Percentiles rank a stretch among this genome's conserved stretches.
These are phyloP conservation scores for Chelonus formosanus DNA, from an alignment of 2,888 invertebrate genomes.

Conservation along the genomic window DNA sequence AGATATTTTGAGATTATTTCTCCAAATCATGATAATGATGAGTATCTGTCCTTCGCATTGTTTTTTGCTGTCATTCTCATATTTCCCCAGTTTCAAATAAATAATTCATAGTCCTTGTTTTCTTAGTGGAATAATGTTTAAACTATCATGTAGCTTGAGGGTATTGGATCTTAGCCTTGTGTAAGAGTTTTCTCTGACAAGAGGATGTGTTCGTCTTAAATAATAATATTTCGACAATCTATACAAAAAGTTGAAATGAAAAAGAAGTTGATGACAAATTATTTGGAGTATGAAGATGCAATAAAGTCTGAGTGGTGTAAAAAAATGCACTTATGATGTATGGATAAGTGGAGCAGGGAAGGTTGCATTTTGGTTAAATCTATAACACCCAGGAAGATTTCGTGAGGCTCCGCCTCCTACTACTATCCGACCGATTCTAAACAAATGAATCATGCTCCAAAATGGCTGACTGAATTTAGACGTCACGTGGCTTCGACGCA, in stretches of 20 bases:
- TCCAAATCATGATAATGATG: no score
- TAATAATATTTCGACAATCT: no score
- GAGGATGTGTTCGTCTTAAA: no score
- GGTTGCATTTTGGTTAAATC: conserved; percentile 47
- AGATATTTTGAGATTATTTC: no score
- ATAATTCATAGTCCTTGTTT: conserved; percentile 47
- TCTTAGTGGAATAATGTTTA: conserved; percentile 32
- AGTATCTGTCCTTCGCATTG: neutral
- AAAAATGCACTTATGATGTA: neutral
- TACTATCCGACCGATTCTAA: conserved; percentile 64
- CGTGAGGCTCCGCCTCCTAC: conserved; percentile 64
- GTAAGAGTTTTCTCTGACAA: no score
- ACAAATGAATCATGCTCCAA: conserved; percentile 65
- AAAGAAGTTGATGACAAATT: no score
- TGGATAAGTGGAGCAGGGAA: conserved; percentile 24
- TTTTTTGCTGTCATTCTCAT: conserved; percentile 22
- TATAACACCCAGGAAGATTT: conserved; percentile 55
- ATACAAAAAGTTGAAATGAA: neutral
- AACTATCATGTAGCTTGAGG: conserved; percentile 7
- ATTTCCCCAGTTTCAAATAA: conserved; percentile 42
- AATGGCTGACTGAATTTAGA: conserved; percentile 66
- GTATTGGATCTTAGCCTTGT: conserved; percentile 7
- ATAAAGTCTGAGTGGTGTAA: neutral
- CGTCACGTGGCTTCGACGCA: conserved; percentile 61
- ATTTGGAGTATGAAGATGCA: no score